Base-by-base conservation (phyloP, 2,797 vertebrate species). In the Streptopelia turtur region DNA sequence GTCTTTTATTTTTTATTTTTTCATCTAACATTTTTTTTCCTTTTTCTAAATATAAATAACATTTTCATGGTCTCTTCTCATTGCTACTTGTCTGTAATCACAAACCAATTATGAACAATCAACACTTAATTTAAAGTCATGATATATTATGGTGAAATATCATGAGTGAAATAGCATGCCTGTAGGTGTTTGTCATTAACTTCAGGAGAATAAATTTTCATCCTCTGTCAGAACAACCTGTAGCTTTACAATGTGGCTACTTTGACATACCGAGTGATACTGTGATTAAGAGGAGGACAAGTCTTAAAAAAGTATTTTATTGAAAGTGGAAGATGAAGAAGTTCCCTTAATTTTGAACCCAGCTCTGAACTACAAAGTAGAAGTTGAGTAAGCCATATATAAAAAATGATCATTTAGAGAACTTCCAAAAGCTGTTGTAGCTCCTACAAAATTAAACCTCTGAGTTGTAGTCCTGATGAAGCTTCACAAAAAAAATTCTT, bases 331-430 rank as follows among this genome's bases (percentile, higher is more conserved):
- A 37, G 5, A 28, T 72, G 24, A 89, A 65, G 21, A 61, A 55
- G 5, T 63, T 74, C 8, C 77, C 16, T 39, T 35, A 49, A 49
- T 33, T 3, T 60, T 70, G 16, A 79, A 52, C 6, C 4, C 7
- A 70, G 11, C 8, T 66, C 35, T 80, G 27, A 91, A 33, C 11
- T n/a, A 39, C 12, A 52, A 49, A 66, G 23, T 31, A 71, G 41
- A 78, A 76, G 7, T 17, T 80, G 9, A 41, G 11, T 85, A 60
- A 80, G 4, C 13, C 23, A 20, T 35, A 45, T 47, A 37, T 41
- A 5, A 43, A 68, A 72, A 61, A 30, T 25, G 0, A 17, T 43
- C 31, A n/a, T 0, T 0, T 10, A 47, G n/a, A 71, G 31, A 72
- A 53, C 4, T 74, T 85, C 16, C 11, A 77, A 75, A 93, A 92